These are phyloP conservation scores for Grapholita molesta DNA, from an alignment of 1,140 invertebrate species.

Conservation along the genomic window DNA sequence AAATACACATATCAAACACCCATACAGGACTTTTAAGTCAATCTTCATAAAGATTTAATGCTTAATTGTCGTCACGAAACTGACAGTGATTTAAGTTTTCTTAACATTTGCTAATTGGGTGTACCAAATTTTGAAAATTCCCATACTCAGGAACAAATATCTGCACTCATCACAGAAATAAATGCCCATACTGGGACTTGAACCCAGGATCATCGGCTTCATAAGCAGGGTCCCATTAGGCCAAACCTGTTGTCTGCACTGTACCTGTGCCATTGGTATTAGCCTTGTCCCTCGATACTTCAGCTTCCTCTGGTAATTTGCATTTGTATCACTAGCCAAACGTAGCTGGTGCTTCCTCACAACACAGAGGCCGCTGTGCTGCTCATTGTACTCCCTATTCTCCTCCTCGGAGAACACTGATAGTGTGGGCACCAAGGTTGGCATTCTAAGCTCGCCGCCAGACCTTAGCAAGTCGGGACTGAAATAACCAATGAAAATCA, in stretches of 20 bases:
- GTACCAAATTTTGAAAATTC: too few species aligned
- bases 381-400: constrained; percentile 12
- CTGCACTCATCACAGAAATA: too few species aligned
- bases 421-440: constrained; percentile 32
- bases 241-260: background rate
- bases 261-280: constrained; percentile 36
- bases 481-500: constrained; percentile 29
- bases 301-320: constrained; percentile 38
- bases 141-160: too few species aligned
- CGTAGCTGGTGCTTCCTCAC: constrained; percentile 44
- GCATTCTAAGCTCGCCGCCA: constrained; percentile 46
- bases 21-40: too few species aligned
- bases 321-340: constrained; percentile 34
- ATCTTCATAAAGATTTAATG: too few species aligned
- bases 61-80: too few species aligned
- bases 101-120: too few species aligned
- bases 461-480: constrained; percentile 51
- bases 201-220: too few species aligned
- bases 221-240: too few species aligned
- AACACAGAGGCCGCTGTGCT: constrained; percentile 31
- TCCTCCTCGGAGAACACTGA: constrained; percentile 23
- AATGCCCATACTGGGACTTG: too few species aligned
- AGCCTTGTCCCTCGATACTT: constrained; percentile 54
- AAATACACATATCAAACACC: too few species aligned
- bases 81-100: too few species aligned